phyloP scores from a whole-genome alignment of 1,140 invertebrate genomes.

The Hyles euphorbiae region DNA sequence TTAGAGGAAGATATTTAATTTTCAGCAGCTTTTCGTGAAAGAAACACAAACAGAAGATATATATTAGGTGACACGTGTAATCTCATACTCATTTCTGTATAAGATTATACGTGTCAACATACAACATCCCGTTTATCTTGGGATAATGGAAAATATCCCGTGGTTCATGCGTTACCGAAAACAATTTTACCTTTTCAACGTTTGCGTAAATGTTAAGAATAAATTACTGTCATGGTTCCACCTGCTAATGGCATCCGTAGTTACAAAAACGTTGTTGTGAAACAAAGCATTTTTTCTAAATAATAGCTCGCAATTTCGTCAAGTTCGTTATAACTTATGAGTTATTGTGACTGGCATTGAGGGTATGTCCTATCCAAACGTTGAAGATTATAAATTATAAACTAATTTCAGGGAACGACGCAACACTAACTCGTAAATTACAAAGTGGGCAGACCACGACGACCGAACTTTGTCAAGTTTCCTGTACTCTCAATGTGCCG shows the following conservation, averaged over 20 bases:
- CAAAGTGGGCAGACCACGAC: constrained; percentile 37
- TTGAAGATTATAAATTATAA: constrained; percentile 21
- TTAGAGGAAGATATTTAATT: background rate
- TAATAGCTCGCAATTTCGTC: too few relatives aligned
- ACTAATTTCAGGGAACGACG: constrained; percentile 30
- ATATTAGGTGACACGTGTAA: constrained; percentile 43
- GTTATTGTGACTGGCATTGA: background rate
- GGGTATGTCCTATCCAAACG: background rate
- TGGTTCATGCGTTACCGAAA: constrained; percentile 15
- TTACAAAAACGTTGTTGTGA: too few relatives aligned
- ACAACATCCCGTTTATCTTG: constrained; percentile 37
- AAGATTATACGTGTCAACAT: constrained; percentile 52
- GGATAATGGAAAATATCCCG: constrained; percentile 31
- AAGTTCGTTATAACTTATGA: too few relatives aligned
- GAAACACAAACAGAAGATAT: constrained; percentile 4
- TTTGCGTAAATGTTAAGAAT: constrained; percentile 9
- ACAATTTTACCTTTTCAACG: constrained; percentile 20
- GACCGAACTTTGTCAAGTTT: constrained; percentile 43
- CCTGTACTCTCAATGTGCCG: constrained; percentile 26
- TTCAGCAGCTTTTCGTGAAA: constrained; percentile 6
- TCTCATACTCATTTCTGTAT: constrained; percentile 39
- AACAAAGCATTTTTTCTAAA: too few relatives aligned
- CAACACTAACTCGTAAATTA: constrained; percentile 50
- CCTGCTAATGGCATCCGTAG: constrained; percentile 1
- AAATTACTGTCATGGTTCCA: constrained; percentile 10